Conservation (phyloP, 2,888 invertebrate genomes). For the Stramonita haemastoma region DNA sequence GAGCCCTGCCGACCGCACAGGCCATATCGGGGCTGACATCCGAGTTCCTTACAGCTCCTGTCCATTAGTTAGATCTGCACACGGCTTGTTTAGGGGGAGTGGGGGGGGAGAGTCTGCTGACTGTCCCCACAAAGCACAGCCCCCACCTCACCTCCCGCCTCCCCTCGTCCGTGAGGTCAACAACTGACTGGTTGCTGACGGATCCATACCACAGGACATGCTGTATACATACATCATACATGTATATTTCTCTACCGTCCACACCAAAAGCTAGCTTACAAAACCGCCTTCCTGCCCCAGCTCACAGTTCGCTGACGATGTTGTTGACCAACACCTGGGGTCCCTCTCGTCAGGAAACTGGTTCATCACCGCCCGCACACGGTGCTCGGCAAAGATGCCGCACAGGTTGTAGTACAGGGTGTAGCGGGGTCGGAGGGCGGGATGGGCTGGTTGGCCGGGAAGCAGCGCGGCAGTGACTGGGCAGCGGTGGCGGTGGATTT, state of each 20-base stretch:
- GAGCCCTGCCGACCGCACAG: too few relatives aligned
- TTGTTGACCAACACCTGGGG: conserved; percentile 81
- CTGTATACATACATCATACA: neutral
- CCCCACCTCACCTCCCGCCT: too few relatives aligned
- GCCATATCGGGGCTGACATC: too few relatives aligned
- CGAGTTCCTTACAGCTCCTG: neutral
- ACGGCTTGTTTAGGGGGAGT: too few relatives aligned
- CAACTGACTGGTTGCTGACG: too few relatives aligned
- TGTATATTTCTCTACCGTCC: too few relatives aligned
- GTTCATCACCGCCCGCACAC: conserved; percentile 92
- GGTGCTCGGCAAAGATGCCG: conserved; percentile 93
- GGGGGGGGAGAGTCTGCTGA: too few relatives aligned
- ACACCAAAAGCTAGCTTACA: too few relatives aligned
- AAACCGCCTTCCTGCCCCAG: neutral
- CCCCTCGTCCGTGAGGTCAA: too few relatives aligned
- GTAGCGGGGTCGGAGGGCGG: conserved; percentile 83
- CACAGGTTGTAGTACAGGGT: conserved; percentile 91
- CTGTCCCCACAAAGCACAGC: too few relatives aligned
- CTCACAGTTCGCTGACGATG: conserved; percentile 51
- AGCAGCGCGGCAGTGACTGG: neutral
- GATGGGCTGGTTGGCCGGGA: conserved; percentile 55
- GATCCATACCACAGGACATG: too few relatives aligned
- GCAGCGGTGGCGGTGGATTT: neutral
- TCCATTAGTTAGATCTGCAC: neutral
- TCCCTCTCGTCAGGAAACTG: conserved; percentile 92